Evolutionary conservation across 2,888 invertebrate genomes (phyloP).

Genomic region (Psylliodes chrysocephalus): DNA sequence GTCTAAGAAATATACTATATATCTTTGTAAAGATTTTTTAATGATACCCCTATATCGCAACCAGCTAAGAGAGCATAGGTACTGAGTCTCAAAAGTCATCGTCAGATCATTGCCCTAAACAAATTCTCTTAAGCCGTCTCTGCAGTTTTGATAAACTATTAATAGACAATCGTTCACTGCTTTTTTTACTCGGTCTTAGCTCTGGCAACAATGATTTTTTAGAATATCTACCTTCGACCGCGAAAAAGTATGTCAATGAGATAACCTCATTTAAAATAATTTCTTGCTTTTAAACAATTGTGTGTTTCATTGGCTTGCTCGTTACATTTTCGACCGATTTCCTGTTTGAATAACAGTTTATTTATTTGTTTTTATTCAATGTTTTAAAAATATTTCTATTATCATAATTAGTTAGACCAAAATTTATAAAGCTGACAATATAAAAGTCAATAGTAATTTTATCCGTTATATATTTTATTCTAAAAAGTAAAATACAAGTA

Average conservation of each 20-base stretch:
- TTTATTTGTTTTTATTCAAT: slow-evolving; percentile 18
- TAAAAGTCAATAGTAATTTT: too few species aligned
- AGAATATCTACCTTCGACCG: slow-evolving; percentile 47
- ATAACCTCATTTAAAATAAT: slow-evolving; percentile 55
- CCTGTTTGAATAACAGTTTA: slow-evolving; percentile 39
- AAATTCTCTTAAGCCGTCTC: background rate
- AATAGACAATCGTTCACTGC: slow-evolving; percentile 14
- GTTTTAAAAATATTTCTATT: slow-evolving; percentile 13
- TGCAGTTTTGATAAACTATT: slow-evolving; percentile 18
- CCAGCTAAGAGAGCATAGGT: too few species aligned
- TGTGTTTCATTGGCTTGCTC: slow-evolving; percentile 40
- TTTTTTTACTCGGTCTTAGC: slow-evolving; percentile 12
- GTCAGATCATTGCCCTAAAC: too few species aligned
- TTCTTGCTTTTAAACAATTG: slow-evolving; percentile 51
- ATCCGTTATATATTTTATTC: too few species aligned
- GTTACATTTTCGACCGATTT: slow-evolving; percentile 42
- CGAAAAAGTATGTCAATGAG: slow-evolving; percentile 60
- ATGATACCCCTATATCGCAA: too few species aligned
- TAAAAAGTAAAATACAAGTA: too few species aligned
- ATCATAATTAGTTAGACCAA: too few species aligned
- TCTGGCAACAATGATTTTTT: slow-evolving; percentile 41
- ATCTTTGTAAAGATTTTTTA: too few species aligned
- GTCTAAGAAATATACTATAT: too few species aligned
- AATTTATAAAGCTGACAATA: too few species aligned
- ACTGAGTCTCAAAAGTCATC: too few species aligned